Evolutionary conservation across 2,113 vertebrate species (phyloP).

Genomic region (Psophia crepitans): DNA sequence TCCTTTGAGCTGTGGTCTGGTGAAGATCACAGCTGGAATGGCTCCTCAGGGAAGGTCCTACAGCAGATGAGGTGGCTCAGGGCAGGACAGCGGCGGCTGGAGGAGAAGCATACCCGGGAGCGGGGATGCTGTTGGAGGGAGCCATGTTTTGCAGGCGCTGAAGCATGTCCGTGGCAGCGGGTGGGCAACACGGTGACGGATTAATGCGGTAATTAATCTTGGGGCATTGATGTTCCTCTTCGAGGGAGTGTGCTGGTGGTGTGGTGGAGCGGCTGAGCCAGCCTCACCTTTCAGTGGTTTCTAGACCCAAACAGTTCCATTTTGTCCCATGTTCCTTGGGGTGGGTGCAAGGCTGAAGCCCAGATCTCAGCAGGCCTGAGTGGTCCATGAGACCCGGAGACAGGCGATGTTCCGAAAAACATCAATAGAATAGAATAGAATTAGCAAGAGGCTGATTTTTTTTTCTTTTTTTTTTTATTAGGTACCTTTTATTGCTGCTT

Average conservation of each 20-base stretch:
- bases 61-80: not conserved
- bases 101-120: not conserved
- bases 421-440: too few relatives aligned
- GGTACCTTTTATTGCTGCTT: not conserved
- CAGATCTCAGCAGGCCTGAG: not conserved
- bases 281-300: not conserved
- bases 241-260: accelerated
- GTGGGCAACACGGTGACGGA: not conserved
- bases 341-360: not conserved
- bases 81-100: not conserved
- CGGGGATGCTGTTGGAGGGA: not conserved
- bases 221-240: not conserved
- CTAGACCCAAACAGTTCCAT: not conserved
- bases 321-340: not conserved
- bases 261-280: not conserved
- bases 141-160: accelerated
- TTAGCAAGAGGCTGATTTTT: not conserved
- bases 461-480: not conserved
- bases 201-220: not conserved
- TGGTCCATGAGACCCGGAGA: accelerated
- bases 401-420: too few relatives aligned
- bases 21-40: not conserved
- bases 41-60: accelerated
- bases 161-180: accelerated
- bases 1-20: not conserved